Evolutionary conservation across 1,140 invertebrate species (phyloP), one percentile per base, ranked within the genome.

Genomic region (Micrasema longulum): DNA sequence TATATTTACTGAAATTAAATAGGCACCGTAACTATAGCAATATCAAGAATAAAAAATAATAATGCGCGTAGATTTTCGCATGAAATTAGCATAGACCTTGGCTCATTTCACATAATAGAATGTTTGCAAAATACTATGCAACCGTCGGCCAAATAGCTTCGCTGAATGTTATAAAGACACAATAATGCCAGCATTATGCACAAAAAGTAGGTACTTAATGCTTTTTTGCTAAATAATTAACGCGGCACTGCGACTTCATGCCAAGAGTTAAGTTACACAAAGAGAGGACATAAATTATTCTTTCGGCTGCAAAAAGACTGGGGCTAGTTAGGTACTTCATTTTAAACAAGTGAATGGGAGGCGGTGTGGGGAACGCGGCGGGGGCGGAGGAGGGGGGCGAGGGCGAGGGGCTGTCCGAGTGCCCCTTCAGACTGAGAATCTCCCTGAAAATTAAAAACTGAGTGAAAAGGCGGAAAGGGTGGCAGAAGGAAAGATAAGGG

Each of bases 251-350:
- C 2, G 16, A 62, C 35, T 43, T n/a, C 57, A 18, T 20, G 57
- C 16, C 57, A 43, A 63, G 38, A 45, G 2, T n/a, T n/a, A n/a
- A n/a, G 12, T 22, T 18, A 10, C 22, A 45, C 22, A 45, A 45
- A 63, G 57, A 45, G 57, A 10, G 18, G n/a, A n/a, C 57, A 63
- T 22, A 20, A 63, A 63, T 63, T 43, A 63, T 45, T 63, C 38
- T 41, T 63, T 63, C 22, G 57, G 20, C 5, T 20, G 26, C 41
- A 63, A 63, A 45, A 63, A 63, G 41, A 63, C 36, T 6, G 20
- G 16, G 57, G 70, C 66, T 69, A 75, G 73, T 75, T 75, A 75
- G 69, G 73, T 72, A 71, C 66, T 72, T 72, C 62, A 75, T 72
- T 75, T 69, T 31, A 72, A 72, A 69, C 67, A 74, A 72, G 70